Evolutionary conservation across 2,797 vertebrate species (phyloP).

Genomic region (Micrastur ruficollis): DNA sequence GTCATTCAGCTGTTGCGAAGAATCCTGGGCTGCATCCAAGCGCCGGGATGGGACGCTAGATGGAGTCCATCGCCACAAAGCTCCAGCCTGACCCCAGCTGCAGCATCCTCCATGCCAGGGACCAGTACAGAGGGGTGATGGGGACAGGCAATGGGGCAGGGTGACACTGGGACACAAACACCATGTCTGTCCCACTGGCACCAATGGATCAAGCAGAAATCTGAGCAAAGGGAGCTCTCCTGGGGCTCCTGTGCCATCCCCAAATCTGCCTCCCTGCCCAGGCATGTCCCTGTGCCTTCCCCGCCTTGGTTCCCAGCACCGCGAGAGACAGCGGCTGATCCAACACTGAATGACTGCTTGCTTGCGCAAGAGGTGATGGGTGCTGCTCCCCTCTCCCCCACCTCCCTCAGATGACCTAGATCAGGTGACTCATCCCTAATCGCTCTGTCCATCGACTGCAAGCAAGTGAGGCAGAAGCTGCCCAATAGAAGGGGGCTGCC

Average conservation of each 20-base stretch:
- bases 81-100: neutral
- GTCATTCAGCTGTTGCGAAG: neutral
- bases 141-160: neutral
- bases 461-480: neutral
- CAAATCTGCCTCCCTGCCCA: neutral
- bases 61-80: neutral
- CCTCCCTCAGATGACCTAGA: neutral
- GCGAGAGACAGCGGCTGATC: accelerated
- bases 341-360: neutral
- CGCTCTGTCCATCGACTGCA: accelerated
- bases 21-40: neutral
- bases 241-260: neutral
- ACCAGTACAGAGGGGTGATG: neutral
- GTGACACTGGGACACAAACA: neutral
- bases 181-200: neutral
- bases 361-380: neutral
- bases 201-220: neutral
- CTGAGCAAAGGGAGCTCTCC: neutral
- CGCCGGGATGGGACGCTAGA: accelerated
- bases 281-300: neutral
- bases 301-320: neutral
- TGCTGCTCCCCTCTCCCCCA: neutral
- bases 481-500: neutral
- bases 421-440: neutral
- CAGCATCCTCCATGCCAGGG: neutral